Conservation (phyloP, 1,140 invertebrate species). For the Andrena cerasifolii region DNA sequence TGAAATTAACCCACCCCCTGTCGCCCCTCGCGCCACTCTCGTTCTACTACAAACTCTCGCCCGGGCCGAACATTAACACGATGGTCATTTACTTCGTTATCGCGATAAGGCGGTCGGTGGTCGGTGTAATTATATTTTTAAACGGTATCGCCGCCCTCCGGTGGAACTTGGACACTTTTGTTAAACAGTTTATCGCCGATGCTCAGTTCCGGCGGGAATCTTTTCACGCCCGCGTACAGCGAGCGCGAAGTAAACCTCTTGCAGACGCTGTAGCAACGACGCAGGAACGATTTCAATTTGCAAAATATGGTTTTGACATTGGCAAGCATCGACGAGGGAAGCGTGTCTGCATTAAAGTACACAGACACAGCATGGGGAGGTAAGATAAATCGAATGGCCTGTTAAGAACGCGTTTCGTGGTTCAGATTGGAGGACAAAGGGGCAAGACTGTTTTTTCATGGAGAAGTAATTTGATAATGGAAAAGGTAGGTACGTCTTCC, state of each 20-base stretch:
- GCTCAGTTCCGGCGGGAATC: no score
- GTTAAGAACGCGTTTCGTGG: neutral
- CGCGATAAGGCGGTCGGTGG: conserved; percentile 50
- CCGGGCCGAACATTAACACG: conserved; percentile 47
- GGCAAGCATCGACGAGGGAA: neutral
- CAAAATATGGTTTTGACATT: no score
- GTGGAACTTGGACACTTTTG: neutral
- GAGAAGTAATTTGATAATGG: conserved; percentile 74
- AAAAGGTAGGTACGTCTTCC: conserved; percentile 64
- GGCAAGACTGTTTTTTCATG: conserved; percentile 47
- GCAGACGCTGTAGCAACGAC: no score
- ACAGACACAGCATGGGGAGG: no score
- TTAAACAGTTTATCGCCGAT: neutral
- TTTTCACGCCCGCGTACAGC: no score
- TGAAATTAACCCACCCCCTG: conserved; percentile 55
- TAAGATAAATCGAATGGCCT: neutral
- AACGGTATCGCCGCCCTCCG: neutral
- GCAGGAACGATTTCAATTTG: no score
- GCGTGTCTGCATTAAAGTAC: neutral
- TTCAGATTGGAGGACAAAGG: conserved; percentile 2
- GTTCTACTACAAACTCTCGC: neutral
- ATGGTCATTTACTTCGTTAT: conserved; percentile 55
- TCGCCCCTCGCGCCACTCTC: neutral
- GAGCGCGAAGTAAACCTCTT: no score
- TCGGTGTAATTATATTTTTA: conserved; percentile 56